Percentiles rank a stretch among this genome's conserved stretches.
These are phyloP conservation scores for Rhipidura dahli DNA, from an alignment of 2,113 vertebrate species.

Conservation along the genomic window DNA sequence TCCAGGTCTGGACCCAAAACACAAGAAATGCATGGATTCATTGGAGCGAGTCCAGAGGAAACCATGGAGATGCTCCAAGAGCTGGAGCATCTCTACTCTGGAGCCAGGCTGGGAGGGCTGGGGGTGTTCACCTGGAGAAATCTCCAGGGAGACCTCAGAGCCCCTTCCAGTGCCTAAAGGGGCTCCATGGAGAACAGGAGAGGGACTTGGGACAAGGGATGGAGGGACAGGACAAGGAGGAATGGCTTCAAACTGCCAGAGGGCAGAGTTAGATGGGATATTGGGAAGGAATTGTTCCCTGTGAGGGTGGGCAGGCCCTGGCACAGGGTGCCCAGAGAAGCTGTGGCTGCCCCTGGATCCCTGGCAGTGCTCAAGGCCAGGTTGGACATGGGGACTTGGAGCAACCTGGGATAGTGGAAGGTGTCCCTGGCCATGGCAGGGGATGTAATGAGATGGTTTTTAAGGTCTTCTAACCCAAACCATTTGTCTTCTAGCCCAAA, in stretches of 20 bases:
- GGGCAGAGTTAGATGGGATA: accelerated
- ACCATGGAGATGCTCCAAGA: accelerated
- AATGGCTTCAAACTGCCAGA: neutral
- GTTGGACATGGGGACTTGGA: accelerated
- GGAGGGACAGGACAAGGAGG: neutral
- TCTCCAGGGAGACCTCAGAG: accelerated
- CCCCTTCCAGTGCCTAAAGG: accelerated
- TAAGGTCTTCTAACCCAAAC: neutral
- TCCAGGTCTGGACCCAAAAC: neutral
- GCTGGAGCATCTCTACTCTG: neutral
- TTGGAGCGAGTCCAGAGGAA: accelerated
- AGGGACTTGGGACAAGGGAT: neutral
- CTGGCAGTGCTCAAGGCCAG: neutral
- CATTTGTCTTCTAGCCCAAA: neutral
- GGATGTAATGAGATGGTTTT: accelerated
- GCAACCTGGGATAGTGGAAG: neutral
- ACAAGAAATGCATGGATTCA: neutral
- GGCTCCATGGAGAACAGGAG: neutral
- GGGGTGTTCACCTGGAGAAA: neutral
- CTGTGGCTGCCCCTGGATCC: neutral
- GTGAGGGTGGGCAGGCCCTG: accelerated
- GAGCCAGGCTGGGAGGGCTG: neutral
- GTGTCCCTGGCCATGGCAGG: neutral
- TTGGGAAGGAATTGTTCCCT: accelerated
- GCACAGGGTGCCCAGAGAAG: neutral